Evolutionary conservation across 2,797 vertebrate species (phyloP), one percentile per base, ranked within the genome.

Genomic region (Eutrigla gurnardus): DNA sequence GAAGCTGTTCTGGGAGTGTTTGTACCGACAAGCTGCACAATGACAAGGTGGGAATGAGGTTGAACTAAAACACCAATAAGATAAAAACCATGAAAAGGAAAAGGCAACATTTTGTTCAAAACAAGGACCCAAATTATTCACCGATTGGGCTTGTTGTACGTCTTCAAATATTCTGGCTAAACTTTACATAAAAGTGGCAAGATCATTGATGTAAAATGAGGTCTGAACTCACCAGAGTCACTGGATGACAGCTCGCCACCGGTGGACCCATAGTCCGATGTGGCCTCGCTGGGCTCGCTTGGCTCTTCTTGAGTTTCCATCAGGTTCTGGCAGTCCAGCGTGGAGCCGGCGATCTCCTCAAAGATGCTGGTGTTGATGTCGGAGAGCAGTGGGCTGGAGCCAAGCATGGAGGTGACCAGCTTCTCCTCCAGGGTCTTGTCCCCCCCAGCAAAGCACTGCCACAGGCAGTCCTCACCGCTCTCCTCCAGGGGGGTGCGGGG

Each of bases 351-450:
- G 0, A 96, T 92, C 63, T 94, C 95, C 69, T 95, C 94, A 3
- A 96, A 96, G 78, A 95, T 95, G 68, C 88, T 88, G 42, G 92
- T 93, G 81, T 95, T 93, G 5, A 95, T 95, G 68, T 95, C 93
- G 0, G 94, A 93, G 9, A 95, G 90, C 78, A 95, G 84, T 1
- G 95, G 95, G 80, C 95, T 95, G 61, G 89, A 91, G 77, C 93
- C 85, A 0, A 95, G 89, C 53, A 94, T 81, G 0, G 93, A 75
- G 2, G 91, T 86, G 0, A 91, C 89, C 74, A 91, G 86, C 73
- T 93, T 95, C 75, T 95, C 94, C 11, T 93, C 94, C 47, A 86
- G 73, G 15, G 25, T 72, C 76, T 90, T 93, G 40, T 93, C 93
- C 0, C 17, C 39, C 11, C 47, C 42, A 0, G 50, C 12, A 4